These are phyloP conservation scores for Holothuria leucospilota DNA, from an alignment of 53 echinoderm and acorn worm species.

Conservation along the genomic window DNA sequence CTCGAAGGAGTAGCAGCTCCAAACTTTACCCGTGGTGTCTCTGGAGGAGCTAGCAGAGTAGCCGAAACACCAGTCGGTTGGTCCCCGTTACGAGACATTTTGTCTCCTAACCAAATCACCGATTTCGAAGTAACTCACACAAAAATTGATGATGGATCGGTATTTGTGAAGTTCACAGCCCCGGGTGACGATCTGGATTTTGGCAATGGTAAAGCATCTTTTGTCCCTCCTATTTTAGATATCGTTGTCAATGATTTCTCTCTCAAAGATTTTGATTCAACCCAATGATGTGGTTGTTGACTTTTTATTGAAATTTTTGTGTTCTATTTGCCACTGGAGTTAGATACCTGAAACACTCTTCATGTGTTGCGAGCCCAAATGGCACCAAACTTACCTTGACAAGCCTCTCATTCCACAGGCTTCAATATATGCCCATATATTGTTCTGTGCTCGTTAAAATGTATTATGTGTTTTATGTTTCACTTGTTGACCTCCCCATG, in stretches of 20 bases:
- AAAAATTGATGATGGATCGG: background rate
- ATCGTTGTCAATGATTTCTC: no score
- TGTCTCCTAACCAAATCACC: background rate
- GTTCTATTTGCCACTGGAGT: no score
- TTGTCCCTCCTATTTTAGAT: no score
- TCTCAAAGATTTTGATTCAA: no score
- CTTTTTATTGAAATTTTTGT: no score
- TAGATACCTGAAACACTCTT: background rate
- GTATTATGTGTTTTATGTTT: no score
- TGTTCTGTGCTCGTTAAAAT: no score
- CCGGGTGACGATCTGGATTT: slow-evolving; percentile 31
- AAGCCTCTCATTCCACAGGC: no score
- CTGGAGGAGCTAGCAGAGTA: slow-evolving; percentile 9
- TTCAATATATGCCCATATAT: no score
- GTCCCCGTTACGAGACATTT: background rate
- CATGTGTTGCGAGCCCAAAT: background rate
- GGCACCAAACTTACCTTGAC: no score
- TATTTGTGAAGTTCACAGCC: background rate
- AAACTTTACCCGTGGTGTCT: slow-evolving; percentile 12
- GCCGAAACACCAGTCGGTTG: background rate
- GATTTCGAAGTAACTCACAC: background rate
- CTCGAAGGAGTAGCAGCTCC: background rate
- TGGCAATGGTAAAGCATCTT: background rate
- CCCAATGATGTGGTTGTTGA: no score
- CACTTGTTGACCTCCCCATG: no score